Percentiles rank a stretch among this genome's conserved stretches.
These are phyloP conservation scores for Arctia plantaginis DNA, from an alignment of 2,888 invertebrate genomes.

Conservation along the genomic window DNA sequence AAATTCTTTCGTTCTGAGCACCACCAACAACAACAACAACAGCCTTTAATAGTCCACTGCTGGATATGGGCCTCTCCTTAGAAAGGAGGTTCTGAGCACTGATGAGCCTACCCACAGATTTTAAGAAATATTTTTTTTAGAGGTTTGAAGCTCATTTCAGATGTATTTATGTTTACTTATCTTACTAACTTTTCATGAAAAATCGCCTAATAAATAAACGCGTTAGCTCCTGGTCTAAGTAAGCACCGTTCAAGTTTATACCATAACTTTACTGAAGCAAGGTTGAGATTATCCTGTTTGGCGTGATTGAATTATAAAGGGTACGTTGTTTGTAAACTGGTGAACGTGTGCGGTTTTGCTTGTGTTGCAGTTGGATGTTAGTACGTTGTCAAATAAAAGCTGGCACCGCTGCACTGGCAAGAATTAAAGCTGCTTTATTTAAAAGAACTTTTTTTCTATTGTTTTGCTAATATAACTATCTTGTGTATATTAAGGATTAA, in stretches of 20 bases:
- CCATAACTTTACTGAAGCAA: not conserved
- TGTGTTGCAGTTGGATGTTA: conserved; percentile 22
- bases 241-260: not conserved
- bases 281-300: conserved; percentile 6
- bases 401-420: not conserved
- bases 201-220: not conserved
- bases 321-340: conserved; percentile 39
- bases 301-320: conserved; percentile 13
- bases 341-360: conserved; percentile 33
- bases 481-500: not conserved
- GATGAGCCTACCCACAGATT: too few relatives aligned
- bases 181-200: too few relatives aligned
- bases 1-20: too few relatives aligned
- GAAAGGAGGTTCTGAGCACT: too few relatives aligned
- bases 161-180: too few relatives aligned
- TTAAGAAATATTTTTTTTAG: not conserved
- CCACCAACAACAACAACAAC: too few relatives aligned
- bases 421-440: not conserved
- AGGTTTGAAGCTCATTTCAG: too few relatives aligned
- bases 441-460: not conserved
- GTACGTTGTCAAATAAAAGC: conserved; percentile 12
- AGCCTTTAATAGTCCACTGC: too few relatives aligned
- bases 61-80: too few relatives aligned
- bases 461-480: not conserved
- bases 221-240: conserved; percentile 6